Base-by-base conservation (phyloP, 2,888 invertebrate genomes). In the Limnephilus marmoratus region DNA sequence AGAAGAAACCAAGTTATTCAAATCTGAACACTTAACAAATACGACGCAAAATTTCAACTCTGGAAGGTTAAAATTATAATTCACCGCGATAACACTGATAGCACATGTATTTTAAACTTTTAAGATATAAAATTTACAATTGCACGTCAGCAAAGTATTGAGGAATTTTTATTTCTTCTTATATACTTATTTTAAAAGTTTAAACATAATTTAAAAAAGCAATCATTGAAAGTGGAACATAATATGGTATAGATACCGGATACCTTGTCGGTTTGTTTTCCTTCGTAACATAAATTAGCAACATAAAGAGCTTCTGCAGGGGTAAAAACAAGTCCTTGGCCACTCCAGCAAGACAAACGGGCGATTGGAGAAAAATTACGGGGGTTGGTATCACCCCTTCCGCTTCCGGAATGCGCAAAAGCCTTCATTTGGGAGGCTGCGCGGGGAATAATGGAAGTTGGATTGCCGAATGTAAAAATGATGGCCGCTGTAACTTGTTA, bases 331-430 rank as follows among this genome's bases (percentile, higher is more conserved):
- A 83, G 83, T 34, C 34, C 11, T 34, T 24, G 83, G 34, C 34
- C 24, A 37, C 41, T 83, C 31, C 37, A 12, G 34, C 83, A 37
- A 24, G 37, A 34, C 41, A 41, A 83, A 83, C 68, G 83, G 34
- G 83, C 24, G 37, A 83, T 83, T 37, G 34, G 11, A 37, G 83
- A 83, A 83, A 83, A 83, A 83, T 83, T 83, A 83, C 24, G 41
- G 83, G 34, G 83, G 83, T 83, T 34, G 83, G 83, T 13, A 37
- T 37, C 41, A 83, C 34, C 34, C 83, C 83, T 83, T 83, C 83
- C 83, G 83, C 18, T 15, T 83, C 83, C 41, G 37, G 83, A 83
- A 83, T 34, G 37, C 83, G 83, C 68, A 68, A 68, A 9, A 68
- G 68, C 68, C 68, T 68, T 68, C 68, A 9, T 24, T 68, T 5